Conservation (phyloP, 2,113 vertebrate genomes). For the Hymenochirus boettgeri region DNA sequence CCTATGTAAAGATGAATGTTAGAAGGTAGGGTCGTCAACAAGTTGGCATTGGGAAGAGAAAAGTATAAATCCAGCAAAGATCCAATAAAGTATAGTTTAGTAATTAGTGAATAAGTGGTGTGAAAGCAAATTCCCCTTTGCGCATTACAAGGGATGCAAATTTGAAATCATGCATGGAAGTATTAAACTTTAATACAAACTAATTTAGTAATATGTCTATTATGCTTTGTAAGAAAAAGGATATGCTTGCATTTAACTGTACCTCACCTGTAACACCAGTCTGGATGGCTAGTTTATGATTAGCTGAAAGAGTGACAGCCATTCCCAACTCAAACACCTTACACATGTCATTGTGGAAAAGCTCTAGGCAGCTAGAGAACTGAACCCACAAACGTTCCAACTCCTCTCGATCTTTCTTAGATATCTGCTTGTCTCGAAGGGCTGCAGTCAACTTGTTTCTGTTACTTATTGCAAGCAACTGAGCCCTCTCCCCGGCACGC, state of each 20-base stretch:
- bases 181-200: too few relatives aligned
- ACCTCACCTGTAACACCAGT: slow-evolving; percentile 67
- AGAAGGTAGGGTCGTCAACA: too few relatives aligned
- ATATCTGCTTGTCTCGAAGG: slow-evolving; percentile 63
- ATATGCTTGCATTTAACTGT: not conserved
- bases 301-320: slow-evolving; percentile 53
- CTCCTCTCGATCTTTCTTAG: slow-evolving; percentile 56
- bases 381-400: slow-evolving; percentile 72
- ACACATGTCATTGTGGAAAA: slow-evolving; percentile 71
- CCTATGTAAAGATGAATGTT: too few relatives aligned
- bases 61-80: too few relatives aligned
- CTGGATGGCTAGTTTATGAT: slow-evolving; percentile 53
- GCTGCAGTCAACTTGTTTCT: slow-evolving; percentile 57
- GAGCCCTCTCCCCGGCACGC: slow-evolving; percentile 62
- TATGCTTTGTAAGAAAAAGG: too few relatives aligned
- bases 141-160: too few relatives aligned
- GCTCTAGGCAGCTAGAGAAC: slow-evolving; percentile 71
- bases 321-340: slow-evolving; percentile 63
- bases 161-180: too few relatives aligned
- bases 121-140: too few relatives aligned
- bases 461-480: slow-evolving; percentile 51
- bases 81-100: too few relatives aligned
- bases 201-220: too few relatives aligned
- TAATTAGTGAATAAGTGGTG: too few relatives aligned
- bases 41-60: too few relatives aligned